Evolutionary conservation across 2,888 invertebrate species (phyloP).

Genomic region (Mylabris sibirica): DNA sequence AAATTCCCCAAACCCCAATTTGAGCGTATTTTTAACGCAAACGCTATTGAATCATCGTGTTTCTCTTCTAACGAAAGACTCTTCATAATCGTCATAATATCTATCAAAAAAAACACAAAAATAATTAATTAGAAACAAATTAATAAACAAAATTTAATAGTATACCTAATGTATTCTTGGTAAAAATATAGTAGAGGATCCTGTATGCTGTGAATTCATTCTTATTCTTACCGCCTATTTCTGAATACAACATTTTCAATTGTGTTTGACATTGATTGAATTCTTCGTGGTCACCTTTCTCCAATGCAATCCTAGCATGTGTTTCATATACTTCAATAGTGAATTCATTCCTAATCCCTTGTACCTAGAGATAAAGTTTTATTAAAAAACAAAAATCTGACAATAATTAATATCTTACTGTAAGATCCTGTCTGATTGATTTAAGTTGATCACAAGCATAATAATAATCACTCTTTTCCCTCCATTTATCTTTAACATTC

Average conservation of each 20-base stretch:
- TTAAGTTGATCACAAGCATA: slow-evolving; percentile 99
- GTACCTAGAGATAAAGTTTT: slow-evolving; percentile 70
- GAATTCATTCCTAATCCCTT: slow-evolving; percentile 93
- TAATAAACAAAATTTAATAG: not conserved
- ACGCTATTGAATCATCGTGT: slow-evolving; percentile 80
- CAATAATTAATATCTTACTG: slow-evolving; percentile 67
- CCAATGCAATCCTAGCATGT: slow-evolving; percentile 96
- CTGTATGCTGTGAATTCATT: slow-evolving; percentile 96
- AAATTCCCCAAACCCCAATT: slow-evolving; percentile 95
- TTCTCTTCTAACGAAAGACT: slow-evolving; percentile 80
- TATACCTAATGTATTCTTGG: slow-evolving; percentile 94
- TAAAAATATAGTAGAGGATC: slow-evolving; percentile 96
- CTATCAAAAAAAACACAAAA: slow-evolving; percentile 66
- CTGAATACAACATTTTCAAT: slow-evolving; percentile 90
- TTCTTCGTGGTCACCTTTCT: slow-evolving; percentile 98
- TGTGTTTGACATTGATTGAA: slow-evolving; percentile 99
- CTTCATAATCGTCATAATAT: slow-evolving; percentile 91
- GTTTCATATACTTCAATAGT: slow-evolving; percentile 99
- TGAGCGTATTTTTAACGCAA: slow-evolving; percentile 87
- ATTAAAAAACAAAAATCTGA: slow-evolving; percentile 15
- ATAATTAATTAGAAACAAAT: slow-evolving; percentile 23
- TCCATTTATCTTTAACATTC: slow-evolving; percentile 92
- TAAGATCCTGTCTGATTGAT: slow-evolving; percentile 98
- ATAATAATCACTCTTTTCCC: slow-evolving; percentile 88
- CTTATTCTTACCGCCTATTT: slow-evolving; percentile 76